These are phyloP conservation scores for Heliconius nattereri DNA, from an alignment of 1,140 invertebrate species.

Conservation along the genomic window DNA sequence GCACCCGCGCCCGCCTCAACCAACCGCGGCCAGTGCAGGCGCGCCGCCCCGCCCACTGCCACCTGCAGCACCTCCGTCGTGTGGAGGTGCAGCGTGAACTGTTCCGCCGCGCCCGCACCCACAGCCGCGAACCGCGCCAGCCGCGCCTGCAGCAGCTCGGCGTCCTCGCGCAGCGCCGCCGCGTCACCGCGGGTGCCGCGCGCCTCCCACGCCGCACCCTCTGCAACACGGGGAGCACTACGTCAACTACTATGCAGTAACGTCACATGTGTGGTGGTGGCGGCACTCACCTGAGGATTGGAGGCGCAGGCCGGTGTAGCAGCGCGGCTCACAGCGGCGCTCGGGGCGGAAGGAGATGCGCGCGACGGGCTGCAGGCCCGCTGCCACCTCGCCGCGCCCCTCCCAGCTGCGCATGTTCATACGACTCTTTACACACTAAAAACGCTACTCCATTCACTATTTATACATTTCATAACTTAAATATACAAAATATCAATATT, in stretches of 20 bases:
- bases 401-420: constrained; percentile 25
- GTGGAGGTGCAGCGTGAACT: constrained; percentile 47
- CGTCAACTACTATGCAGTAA: background rate
- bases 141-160: constrained; percentile 40
- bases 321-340: constrained; percentile 50
- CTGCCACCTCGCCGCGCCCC: constrained; percentile 36
- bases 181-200: constrained; percentile 32
- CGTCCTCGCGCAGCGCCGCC: constrained; percentile 36
- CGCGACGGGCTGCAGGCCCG: constrained; percentile 31
- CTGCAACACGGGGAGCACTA: constrained; percentile 24
- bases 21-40: constrained; percentile 42
- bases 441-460: background rate
- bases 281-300: constrained; percentile 48
- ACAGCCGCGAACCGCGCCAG: constrained; percentile 37
- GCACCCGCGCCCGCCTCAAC: constrained; percentile 33
- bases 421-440: background rate
- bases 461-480: background rate
- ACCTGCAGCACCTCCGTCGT: constrained; percentile 48
- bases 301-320: constrained; percentile 65
- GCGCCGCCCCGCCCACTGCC: constrained; percentile 29
- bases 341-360: constrained; percentile 53
- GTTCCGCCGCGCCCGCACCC: constrained; percentile 10
- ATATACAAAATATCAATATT: no score
- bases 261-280: background rate
- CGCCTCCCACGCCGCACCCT: constrained; percentile 45